A percentile compares a stretch with the other conserved stretches of the same genome.
These are phyloP conservation scores for Cybosia mesomella DNA, from an alignment of 2,888 invertebrate species.

Conservation along the genomic window DNA sequence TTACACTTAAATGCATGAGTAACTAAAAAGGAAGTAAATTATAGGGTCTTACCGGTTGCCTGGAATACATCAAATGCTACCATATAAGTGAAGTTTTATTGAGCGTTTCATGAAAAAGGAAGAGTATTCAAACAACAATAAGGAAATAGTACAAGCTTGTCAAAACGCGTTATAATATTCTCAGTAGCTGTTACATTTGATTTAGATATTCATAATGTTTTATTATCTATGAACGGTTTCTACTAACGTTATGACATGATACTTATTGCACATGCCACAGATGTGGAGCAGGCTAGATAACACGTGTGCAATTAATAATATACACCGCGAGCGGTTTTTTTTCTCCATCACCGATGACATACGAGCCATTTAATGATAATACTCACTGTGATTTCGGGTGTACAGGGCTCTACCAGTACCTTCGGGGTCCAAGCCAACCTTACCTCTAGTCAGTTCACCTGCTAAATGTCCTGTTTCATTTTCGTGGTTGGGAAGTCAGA, in stretches of 20 bases:
- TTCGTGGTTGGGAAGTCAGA: too few species aligned
- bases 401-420: too few species aligned
- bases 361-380: too few species aligned
- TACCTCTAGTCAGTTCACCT: too few species aligned
- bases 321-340: too few species aligned
- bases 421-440: too few species aligned
- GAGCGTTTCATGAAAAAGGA: background rate
- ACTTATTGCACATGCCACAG: background rate
- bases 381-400: too few species aligned
- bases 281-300: background rate
- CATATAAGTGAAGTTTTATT: background rate
- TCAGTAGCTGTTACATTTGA: background rate
- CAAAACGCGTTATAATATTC: conserved; percentile 1
- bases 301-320: background rate
- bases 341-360: too few species aligned
- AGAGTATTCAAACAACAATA: background rate
- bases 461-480: too few species aligned
- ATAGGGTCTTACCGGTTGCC: too few species aligned
- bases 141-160: background rate
- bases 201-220: conserved; percentile 1
- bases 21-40: background rate
- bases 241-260: background rate
- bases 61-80: too few species aligned
- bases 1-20: too few species aligned
- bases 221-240: background rate